Evolutionary conservation across 53 echinoderm and acorn worm species (phyloP).

Genomic region (Echinometra lucunter): DNA sequence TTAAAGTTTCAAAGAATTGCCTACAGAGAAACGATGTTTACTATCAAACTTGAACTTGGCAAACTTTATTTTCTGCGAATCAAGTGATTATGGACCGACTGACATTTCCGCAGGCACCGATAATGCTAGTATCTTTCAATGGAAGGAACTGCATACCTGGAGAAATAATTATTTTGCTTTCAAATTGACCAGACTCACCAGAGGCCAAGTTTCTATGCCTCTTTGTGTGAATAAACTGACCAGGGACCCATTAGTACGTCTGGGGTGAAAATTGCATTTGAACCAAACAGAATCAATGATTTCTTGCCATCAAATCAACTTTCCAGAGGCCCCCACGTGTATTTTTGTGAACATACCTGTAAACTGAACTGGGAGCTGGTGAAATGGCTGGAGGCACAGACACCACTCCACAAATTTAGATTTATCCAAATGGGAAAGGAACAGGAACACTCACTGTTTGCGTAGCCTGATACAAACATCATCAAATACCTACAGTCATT

Average conservation of each 20-base stretch:
- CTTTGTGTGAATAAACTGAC: background rate
- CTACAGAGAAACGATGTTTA: background rate
- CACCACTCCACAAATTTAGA: background rate
- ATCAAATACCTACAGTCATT: background rate
- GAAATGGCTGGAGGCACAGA: background rate
- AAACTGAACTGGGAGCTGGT: background rate
- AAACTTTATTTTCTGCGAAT: background rate
- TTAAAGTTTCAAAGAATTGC: background rate
- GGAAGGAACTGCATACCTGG: background rate
- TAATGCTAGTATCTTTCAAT: background rate
- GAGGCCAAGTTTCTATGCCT: background rate
- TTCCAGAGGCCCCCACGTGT: background rate
- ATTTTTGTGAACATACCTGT: background rate
- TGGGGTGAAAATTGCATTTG: background rate
- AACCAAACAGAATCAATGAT: constrained; percentile 17
- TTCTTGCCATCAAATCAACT: background rate
- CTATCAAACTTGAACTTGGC: background rate
- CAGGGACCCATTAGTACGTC: too few species aligned
- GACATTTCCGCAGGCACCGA: background rate
- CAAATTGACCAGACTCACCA: background rate
- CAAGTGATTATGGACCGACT: background rate
- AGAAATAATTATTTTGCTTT: background rate
- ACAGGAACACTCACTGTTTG: background rate
- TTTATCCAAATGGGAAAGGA: background rate
- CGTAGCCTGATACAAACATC: constrained; percentile 5